Conservation (phyloP, 1,140 invertebrate species). For the Portunus trituberculatus region DNA sequence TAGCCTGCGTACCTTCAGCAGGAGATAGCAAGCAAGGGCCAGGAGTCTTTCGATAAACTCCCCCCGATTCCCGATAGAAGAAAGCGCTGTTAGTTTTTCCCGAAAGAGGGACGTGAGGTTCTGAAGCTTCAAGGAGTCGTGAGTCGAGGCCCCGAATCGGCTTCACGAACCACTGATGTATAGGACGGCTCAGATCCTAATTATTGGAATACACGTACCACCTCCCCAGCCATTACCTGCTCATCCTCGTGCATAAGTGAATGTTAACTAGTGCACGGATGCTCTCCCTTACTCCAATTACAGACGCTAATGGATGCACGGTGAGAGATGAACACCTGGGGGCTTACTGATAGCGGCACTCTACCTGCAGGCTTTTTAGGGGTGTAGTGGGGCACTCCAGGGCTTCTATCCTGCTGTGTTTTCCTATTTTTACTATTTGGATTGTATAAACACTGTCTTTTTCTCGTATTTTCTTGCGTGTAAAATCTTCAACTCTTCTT, state of each 20-base stretch:
- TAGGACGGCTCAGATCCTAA: neutral
- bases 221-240: neutral
- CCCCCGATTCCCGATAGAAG: no score
- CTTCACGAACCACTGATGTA: neutral
- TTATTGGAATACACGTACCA: neutral
- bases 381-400: neutral
- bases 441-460: neutral
- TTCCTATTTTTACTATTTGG: no score
- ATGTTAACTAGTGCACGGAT: neutral
- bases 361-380: neutral
- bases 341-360: no score
- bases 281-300: neutral
- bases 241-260: neutral
- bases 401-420: neutral
- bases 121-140: neutral
- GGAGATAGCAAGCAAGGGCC: neutral
- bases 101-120: neutral
- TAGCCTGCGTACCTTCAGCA: neutral
- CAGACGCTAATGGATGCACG: neutral
- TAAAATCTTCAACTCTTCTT: no score
- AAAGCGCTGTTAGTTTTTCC: no score
- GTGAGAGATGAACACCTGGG: neutral
- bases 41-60: neutral
- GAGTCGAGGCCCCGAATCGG: neutral
- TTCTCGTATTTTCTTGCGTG: neutral